These are phyloP conservation scores for Nematopogon swammerdamellus DNA, from an alignment of 2,888 invertebrate species.

Conservation along the genomic window DNA sequence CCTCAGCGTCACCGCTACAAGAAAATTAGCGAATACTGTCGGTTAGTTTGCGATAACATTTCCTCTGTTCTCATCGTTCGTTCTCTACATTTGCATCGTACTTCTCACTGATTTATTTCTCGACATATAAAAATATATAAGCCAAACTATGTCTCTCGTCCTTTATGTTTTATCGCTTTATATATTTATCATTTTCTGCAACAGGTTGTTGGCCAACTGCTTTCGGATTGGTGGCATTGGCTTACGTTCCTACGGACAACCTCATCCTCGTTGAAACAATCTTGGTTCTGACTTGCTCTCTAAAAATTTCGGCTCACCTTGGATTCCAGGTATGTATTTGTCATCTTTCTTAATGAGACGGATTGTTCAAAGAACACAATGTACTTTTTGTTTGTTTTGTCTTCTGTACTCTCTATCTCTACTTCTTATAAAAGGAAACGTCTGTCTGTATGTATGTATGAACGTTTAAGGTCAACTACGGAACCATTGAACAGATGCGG, in stretches of 20 bases:
- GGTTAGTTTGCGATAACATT: conserved; percentile 20
- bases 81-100: background rate
- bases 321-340: conserved; percentile 55
- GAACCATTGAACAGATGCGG: too few relatives aligned
- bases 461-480: too few relatives aligned
- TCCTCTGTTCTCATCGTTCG: background rate
- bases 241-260: conserved; percentile 43
- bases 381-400: too few relatives aligned
- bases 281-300: conserved; percentile 57
- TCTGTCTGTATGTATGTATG: too few relatives aligned
- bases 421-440: too few relatives aligned
- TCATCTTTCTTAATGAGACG: too few relatives aligned
- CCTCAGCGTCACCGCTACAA: conserved; percentile 48
- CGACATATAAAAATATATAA: conserved; percentile 5
- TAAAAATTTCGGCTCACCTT: conserved; percentile 59
- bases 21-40: conserved; percentile 56
- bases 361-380: too few relatives aligned
- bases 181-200: too few relatives aligned
- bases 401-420: too few relatives aligned
- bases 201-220: conserved; percentile 57
- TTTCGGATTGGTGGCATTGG: conserved; percentile 51
- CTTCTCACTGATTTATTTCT: background rate
- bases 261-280: conserved; percentile 50
- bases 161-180: too few relatives aligned
- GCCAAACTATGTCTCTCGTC: conserved; percentile 1